Evolutionary conservation across 1,140 invertebrate species (phyloP), one percentile per base, ranked within the genome.

Genomic region (Papilio machaon): DNA sequence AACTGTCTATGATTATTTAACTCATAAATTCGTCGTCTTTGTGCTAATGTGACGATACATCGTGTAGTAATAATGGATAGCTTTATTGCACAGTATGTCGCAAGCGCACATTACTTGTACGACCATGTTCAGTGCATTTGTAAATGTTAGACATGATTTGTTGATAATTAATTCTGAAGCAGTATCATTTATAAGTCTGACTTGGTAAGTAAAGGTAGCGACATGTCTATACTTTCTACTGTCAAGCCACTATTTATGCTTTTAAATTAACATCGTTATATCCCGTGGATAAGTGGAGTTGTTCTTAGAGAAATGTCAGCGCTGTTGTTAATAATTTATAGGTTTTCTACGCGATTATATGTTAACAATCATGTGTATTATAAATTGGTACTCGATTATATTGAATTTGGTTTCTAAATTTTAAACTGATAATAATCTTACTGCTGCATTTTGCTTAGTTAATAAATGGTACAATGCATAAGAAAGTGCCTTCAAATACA

Each of bases 221-320:
- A 77, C 75, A 73, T 80, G 74, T 64, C 79, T 73, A 58, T 79
- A 83, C 86, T 87, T 87, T 87, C 86, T 87, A 87, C 84, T 82
- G 84, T 84, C 83, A 82, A 83, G 74, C 58, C 75, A 83, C 82
- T 83, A 84, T 83, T 87, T 87, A 83, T 83, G 83, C 75, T 54
- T 67, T 81, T 46, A 80, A 83, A 17, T 54, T 19, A 80, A 80
- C 78, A 80, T 78, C 74, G 76, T 54, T 60, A 38, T 43, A 60
- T 43, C 2, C 76, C 13, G 43, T 60, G 52, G 76, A 78, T 78
- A 78, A 78, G 60, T 78, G 76, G 76, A 78, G 76, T 78, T 54
- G 76, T 78, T 60, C 52, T 38, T 23, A 60, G 76, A 60, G 52
- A 78, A 78, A 58, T 58, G 76, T 78, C 76, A 30, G 17, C 76